phyloP scores from a whole-genome alignment of 2,113 vertebrate genomes.

The Epinephelus cyanopodus region DNA sequence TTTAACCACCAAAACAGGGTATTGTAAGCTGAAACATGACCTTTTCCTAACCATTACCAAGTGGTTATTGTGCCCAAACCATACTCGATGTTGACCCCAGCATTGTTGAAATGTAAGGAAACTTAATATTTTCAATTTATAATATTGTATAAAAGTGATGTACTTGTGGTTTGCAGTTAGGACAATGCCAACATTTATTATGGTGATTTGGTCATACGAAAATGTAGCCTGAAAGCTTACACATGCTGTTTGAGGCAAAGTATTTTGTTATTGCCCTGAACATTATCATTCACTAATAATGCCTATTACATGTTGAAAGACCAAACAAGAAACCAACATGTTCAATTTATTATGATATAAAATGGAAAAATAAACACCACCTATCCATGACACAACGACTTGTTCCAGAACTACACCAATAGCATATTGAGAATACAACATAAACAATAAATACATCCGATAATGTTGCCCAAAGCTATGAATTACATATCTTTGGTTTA shows the following conservation, averaged over 20 bases:
- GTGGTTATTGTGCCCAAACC: too few species aligned
- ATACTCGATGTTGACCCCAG: too few species aligned
- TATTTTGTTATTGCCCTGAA: background rate
- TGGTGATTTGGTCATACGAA: too few species aligned
- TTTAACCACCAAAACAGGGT: too few species aligned
- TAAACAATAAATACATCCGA: background rate
- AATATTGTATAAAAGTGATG: too few species aligned
- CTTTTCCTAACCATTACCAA: too few species aligned
- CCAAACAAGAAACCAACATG: background rate
- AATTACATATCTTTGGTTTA: conserved; percentile 1
- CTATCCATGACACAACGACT: background rate
- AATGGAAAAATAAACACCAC: background rate
- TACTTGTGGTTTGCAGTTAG: too few species aligned
- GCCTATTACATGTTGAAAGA: background rate
- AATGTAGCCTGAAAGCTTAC: too few species aligned
- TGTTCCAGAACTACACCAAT: background rate
- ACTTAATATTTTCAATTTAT: too few species aligned
- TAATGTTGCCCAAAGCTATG: background rate
- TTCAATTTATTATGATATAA: background rate
- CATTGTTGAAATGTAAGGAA: too few species aligned
- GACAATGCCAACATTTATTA: too few species aligned
- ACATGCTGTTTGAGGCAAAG: background rate
- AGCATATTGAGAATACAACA: background rate
- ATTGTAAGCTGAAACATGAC: too few species aligned
- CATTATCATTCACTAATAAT: background rate